Evolutionary conservation across 1,140 invertebrate genomes (phyloP).

Genomic region (Camponotus vicinus): DNA sequence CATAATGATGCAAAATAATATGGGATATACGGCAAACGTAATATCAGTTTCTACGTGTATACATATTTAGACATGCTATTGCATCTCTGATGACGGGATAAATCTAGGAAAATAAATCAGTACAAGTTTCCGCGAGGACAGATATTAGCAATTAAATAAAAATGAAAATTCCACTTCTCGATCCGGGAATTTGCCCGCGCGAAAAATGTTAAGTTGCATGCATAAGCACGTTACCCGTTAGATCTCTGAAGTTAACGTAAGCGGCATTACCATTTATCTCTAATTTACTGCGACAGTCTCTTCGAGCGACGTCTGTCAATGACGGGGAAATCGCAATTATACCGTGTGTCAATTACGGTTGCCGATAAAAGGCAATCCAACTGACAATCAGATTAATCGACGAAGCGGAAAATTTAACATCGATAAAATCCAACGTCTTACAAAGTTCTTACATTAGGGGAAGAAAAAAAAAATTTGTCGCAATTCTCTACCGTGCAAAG

Average conservation of each 20-base stretch:
- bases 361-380: constrained; percentile 23
- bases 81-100: constrained; percentile 1
- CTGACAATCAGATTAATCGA: constrained; percentile 39
- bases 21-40: constrained; percentile 13
- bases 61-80: neutral
- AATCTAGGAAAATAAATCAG: constrained; percentile 25
- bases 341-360: constrained; percentile 22
- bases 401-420: constrained; percentile 29
- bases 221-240: constrained; percentile 32
- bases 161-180: neutral
- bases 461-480: neutral
- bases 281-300: constrained; percentile 39
- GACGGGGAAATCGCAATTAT: constrained; percentile 47
- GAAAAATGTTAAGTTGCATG: constrained; percentile 32
- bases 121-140: neutral
- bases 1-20: constrained; percentile 1
- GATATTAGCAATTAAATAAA: neutral
- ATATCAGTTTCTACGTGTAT: neutral
- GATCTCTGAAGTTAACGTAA: constrained; percentile 17
- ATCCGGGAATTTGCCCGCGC: constrained; percentile 13
- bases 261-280: constrained; percentile 41
- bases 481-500: neutral
- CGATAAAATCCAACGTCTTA: constrained; percentile 7
- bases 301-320: constrained; percentile 20
- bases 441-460: neutral